Conservation (phyloP, 2,113 vertebrate genomes). For the Neomonachus schauinslandi region DNA sequence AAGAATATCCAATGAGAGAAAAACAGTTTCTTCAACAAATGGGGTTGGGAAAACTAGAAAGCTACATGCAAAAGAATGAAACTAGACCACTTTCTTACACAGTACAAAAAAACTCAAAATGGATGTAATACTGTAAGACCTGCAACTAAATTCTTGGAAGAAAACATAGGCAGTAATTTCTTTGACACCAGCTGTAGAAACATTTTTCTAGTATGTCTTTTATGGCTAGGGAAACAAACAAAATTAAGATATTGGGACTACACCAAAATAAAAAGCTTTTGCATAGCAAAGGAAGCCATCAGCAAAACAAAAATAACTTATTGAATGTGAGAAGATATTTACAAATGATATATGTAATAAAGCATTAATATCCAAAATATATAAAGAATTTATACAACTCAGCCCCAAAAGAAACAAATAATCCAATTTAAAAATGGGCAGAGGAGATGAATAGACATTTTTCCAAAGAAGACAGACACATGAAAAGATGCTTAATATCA, state of each 20-base stretch:
- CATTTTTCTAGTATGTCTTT: not conserved
- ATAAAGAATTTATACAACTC: not conserved
- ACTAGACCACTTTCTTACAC: not conserved
- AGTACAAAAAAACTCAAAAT: not conserved
- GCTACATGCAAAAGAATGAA: not conserved
- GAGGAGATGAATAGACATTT: not conserved
- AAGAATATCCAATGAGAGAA: not conserved
- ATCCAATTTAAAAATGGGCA: not conserved
- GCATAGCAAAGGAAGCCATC: not conserved
- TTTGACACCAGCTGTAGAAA: not conserved
- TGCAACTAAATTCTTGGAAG: not conserved
- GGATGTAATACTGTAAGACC: not conserved
- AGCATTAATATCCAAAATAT: not conserved
- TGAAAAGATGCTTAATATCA: not conserved
- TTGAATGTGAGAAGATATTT: not conserved
- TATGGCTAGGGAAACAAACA: not conserved
- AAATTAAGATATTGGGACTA: not conserved
- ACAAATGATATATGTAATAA: not conserved
- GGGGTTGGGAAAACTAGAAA: not conserved
- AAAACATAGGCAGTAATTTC: not conserved
- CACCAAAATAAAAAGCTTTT: not conserved
- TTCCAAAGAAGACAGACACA: not conserved
- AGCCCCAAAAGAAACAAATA: not conserved
- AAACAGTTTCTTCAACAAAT: not conserved
- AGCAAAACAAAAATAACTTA: not conserved